Conservation (phyloP, 2,113 vertebrate species). For the Mastomys coucha region DNA sequence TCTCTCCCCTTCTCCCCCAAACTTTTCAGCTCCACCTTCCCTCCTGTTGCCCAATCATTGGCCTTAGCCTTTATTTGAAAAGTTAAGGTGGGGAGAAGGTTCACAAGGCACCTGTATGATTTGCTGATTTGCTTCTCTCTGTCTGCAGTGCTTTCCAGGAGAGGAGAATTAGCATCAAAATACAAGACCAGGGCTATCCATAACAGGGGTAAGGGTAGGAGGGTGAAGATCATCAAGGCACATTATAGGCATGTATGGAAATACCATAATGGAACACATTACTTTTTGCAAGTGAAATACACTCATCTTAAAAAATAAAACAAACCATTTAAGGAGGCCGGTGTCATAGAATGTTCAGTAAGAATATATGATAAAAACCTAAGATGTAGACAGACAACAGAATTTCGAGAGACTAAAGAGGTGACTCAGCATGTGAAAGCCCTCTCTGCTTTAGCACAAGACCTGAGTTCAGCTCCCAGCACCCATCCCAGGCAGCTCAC, state of each 20-base stretch:
- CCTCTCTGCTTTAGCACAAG: background rate
- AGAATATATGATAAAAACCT: background rate
- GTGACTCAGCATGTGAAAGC: background rate
- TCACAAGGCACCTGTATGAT: no score
- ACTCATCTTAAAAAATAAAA: background rate
- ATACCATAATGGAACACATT: no score
- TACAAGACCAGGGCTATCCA: no score
- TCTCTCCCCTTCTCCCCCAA: no score
- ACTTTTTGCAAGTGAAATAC: background rate
- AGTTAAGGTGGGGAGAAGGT: no score
- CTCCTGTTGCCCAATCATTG: no score
- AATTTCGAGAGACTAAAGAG: background rate
- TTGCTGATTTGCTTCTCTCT: no score
- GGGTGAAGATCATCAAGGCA: background rate
- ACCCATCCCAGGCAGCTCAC: background rate
- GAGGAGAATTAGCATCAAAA: no score
- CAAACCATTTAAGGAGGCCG: background rate
- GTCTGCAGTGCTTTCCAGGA: no score
- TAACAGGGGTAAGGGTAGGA: no score
- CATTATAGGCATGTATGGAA: background rate
- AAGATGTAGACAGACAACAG: slow-evolving; percentile 18
- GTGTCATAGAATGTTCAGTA: background rate
- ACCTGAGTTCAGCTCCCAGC: background rate
- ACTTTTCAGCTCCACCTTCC: no score
- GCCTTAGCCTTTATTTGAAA: no score